phyloP scores from a whole-genome alignment of 2,113 vertebrate genomes.

The Butorides virescens region DNA sequence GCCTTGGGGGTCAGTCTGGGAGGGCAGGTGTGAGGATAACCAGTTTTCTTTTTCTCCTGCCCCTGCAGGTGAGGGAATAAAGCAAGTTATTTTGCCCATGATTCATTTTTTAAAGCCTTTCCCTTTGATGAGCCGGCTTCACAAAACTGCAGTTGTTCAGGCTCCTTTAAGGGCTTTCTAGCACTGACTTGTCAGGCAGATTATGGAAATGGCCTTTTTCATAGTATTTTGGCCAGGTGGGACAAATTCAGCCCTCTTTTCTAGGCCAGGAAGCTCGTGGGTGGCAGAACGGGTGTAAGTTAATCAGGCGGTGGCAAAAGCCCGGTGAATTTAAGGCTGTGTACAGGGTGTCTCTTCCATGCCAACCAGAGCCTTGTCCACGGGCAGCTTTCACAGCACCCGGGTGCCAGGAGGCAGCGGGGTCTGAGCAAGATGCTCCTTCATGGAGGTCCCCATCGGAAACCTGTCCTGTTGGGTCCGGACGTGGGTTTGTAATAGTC shows the following conservation, averaged over 20 bases:
- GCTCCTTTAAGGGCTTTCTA: neutral
- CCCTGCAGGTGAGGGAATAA: neutral
- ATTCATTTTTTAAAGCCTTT: neutral
- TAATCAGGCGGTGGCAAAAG: neutral
- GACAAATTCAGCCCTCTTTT: neutral
- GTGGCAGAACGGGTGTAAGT: neutral
- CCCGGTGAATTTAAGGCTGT: neutral
- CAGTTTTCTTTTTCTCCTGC: neutral
- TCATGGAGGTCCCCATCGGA: neutral
- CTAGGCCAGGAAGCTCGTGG: neutral
- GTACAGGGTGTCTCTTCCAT: neutral
- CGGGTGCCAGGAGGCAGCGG: fast-evolving
- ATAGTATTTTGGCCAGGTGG: neutral
- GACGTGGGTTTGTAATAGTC: neutral
- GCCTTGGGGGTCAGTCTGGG: neutral
- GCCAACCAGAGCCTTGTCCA: fast-evolving
- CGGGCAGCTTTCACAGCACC: neutral
- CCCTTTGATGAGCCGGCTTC: neutral
- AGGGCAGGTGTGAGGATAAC: neutral
- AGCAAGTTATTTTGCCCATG: neutral
- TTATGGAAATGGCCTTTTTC: neutral
- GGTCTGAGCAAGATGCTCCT: neutral
- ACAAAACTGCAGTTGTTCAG: neutral
- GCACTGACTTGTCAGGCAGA: neutral
- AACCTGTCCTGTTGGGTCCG: neutral